Percentiles rank a stretch among this genome's conserved stretches.
Conservation (phyloP, 2,797 vertebrate species). For the Tenualosa ilisha region DNA sequence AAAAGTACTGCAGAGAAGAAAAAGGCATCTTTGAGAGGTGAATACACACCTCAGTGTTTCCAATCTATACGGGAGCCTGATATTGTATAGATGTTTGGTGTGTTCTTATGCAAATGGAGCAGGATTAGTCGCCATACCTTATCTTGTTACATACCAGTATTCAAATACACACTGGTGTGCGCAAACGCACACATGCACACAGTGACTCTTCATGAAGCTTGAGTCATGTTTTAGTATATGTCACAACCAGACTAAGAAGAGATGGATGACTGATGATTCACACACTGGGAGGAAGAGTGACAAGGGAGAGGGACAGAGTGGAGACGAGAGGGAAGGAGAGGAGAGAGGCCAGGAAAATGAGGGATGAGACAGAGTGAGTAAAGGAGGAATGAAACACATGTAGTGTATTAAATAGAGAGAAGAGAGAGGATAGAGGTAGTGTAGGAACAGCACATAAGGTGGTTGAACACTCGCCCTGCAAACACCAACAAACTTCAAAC, state of each 20-base stretch:
- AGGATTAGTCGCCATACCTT: background rate
- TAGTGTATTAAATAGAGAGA: too few relatives aligned
- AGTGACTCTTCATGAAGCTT: background rate
- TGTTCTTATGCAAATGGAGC: background rate
- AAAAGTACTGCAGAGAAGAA: too few relatives aligned
- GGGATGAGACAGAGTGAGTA: background rate
- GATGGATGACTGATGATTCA: conserved; percentile 5
- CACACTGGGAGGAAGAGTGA: background rate
- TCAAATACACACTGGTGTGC: background rate
- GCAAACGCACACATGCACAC: background rate
- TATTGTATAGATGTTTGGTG: background rate
- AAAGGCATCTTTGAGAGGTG: too few relatives aligned
- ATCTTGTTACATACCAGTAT: conserved; percentile 4
- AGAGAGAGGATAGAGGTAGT: background rate
- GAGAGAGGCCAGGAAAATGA: too few relatives aligned
- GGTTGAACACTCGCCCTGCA: too few relatives aligned
- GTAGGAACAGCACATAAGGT: background rate
- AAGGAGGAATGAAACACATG: too few relatives aligned
- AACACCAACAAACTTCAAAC: too few relatives aligned
- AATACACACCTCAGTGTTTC: too few relatives aligned
- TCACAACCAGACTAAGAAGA: background rate
- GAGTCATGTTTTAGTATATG: background rate
- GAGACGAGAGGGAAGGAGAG: background rate
- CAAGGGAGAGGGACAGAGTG: background rate
- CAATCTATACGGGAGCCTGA: too few relatives aligned